Evolutionary conservation across 2,113 vertebrate genomes (phyloP), one percentile per base, ranked within the genome.

Genomic region (Actenoides lindsayi): DNA sequence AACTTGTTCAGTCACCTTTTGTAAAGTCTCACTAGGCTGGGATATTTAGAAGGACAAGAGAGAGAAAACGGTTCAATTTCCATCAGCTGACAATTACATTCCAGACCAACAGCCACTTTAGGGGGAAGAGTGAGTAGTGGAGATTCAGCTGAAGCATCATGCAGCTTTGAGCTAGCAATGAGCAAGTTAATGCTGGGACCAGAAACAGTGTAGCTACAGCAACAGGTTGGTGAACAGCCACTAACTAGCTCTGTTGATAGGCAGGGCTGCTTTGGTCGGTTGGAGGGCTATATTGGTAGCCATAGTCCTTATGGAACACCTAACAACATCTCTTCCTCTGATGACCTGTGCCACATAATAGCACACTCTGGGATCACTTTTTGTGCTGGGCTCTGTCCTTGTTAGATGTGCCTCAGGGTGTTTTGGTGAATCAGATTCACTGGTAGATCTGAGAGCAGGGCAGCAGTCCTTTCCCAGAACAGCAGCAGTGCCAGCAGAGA

Each of bases 181-280:
- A 79, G 35, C n/a, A 39, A 56, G 67, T 27, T 64, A 37, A 33
- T 51, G 30, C 53, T 82, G 48, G 48, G 51, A 2, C n/a, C 76
- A 70, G 53, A 46, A 56, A 12, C 10, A 11, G n/a, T 1, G 2
- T 1, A 15, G 33, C 41, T 63, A 27, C n/a, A 56, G 13, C 51
- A 44, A 2, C 30, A 12, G 17, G 0, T 5, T 5, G 13, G 16
- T 62, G 77, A 87, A 24, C 16, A n/a, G 39, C 37, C 13, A 14
- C 28, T 78, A 35, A 91, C 89, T 13, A 84, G 15, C 51, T 67
- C 37, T 70, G 39, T 39, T 64, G 53, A 2, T 11, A 21, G 75
- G 41, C 33, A 33, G 82, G 46, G n/a, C 35, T 90, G 53, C 50
- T 65, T 16, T 35, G 18, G 23, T 33, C 48, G 42, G 25, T 1